Conservation (phyloP, 2,113 vertebrate species). For the Panthera uncia region DNA sequence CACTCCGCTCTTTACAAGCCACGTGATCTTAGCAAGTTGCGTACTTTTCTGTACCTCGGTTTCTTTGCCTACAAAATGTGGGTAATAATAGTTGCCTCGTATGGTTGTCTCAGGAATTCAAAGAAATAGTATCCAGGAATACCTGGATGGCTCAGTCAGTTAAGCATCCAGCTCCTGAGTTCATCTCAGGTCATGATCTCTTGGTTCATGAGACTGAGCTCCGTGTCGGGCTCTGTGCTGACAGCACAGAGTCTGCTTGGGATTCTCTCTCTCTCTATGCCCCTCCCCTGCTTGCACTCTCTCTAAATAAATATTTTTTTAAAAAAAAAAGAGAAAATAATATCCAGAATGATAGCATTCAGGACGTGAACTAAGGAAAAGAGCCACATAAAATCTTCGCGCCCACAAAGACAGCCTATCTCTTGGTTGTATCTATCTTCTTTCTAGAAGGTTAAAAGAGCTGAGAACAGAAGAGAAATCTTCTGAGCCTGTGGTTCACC, state of each 20-base stretch:
- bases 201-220: too few species aligned
- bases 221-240: too few species aligned
- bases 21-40: background rate
- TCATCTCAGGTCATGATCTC: too few species aligned
- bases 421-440: background rate
- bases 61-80: background rate
- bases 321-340: too few species aligned
- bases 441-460: conserved; percentile 47
- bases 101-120: background rate
- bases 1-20: background rate
- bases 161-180: too few species aligned
- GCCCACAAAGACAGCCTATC: background rate
- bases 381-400: background rate
- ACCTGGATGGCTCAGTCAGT: too few species aligned
- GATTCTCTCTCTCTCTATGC: too few species aligned
- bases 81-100: background rate
- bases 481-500: conserved; percentile 27
- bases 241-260: too few species aligned
- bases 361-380: background rate
- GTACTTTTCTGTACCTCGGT: background rate
- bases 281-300: too few species aligned
- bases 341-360: conserved; percentile 40
- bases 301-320: too few species aligned
- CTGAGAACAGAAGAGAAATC: conserved; percentile 8
- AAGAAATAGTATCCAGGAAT: background rate